These are phyloP conservation scores for cat (Felis catus) DNA, from an alignment of 2,113 vertebrate genomes.

Conservation along the genomic window DNA sequence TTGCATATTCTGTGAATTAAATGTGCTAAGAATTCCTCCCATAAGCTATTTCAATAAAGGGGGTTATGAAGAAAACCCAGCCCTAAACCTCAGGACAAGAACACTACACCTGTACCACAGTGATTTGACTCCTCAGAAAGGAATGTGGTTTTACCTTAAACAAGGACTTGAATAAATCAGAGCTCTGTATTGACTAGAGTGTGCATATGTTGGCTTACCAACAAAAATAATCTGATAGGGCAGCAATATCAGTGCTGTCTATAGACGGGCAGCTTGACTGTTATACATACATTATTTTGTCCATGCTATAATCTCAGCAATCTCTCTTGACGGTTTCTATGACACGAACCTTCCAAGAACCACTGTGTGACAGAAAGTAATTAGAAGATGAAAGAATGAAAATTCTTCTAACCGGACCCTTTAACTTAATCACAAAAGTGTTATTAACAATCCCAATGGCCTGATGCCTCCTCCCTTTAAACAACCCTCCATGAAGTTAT, in stretches of 20 bases:
- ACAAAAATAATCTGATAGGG: neutral
- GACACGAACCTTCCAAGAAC: neutral
- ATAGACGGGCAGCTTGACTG: neutral
- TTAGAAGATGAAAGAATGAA: neutral
- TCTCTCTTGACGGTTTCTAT: neutral
- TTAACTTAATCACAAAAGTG: neutral
- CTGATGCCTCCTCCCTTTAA: neutral
- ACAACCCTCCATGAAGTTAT: neutral
- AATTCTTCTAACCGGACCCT: neutral
- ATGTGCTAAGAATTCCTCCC: neutral
- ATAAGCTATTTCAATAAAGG: neutral
- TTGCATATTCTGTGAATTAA: slow-evolving; percentile 43
- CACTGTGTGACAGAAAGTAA: neutral
- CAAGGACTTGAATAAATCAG: neutral
- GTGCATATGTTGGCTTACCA: neutral
- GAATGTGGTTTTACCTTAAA: neutral
- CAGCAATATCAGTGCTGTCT: neutral
- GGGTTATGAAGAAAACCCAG: neutral
- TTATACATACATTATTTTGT: neutral
- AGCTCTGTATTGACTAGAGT: neutral
- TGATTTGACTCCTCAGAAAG: neutral
- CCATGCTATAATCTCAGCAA: neutral
- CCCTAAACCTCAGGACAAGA: neutral
- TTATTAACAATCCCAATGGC: neutral
- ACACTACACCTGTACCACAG: neutral